Evolutionary conservation across 2,888 invertebrate species (phyloP), one percentile per base, ranked within the genome.

Genomic region (Archips xylosteana): DNA sequence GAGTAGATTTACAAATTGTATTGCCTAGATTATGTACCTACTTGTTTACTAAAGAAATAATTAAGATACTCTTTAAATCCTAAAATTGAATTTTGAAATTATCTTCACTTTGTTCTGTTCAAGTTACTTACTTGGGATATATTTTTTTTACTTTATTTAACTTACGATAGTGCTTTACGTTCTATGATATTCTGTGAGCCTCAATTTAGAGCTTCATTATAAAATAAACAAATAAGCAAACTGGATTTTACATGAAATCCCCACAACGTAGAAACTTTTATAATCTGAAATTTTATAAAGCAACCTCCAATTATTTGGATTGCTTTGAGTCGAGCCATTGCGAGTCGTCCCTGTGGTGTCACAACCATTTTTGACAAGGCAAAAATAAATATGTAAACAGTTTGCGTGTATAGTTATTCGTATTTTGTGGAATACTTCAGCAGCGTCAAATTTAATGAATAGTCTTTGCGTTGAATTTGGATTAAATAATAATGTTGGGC

Each of bases 281-380:
- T 57, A 57, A 57, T 57, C 23, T 57, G 57, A 32, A 12, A 23
- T 57, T 57, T 62, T 42, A n/a, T n/a, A 32, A 70, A 23, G 49
- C 5, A 32, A 32, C 51, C 62, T 51, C 62, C 62, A 70, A 70
- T 70, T 70, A 70, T 45, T 39, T 45, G 34, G 3, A 61, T 62
- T 39, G 69, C 42, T n/a, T 64, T 64, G 47, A 64, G 47, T 15
- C 62, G 42, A 36, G 36, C 57, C 62, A 34, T 49, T 34, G 32
- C 36, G 13, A n/a, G 15, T 36, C 36, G 70, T 70, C 70, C 64
- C 70, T 2, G 47, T 12, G 71, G 64, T 65, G 49, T 39, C 62
- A 42, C 59, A 9, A 23, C 34, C 12, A 34, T 34, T 42, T 42
- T 49, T 36, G 62, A 32, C 54, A 42, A 49, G 6, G 69, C 34